These are phyloP conservation scores for Baccha elongata DNA, from an alignment of 2,888 invertebrate species.

Conservation along the genomic window DNA sequence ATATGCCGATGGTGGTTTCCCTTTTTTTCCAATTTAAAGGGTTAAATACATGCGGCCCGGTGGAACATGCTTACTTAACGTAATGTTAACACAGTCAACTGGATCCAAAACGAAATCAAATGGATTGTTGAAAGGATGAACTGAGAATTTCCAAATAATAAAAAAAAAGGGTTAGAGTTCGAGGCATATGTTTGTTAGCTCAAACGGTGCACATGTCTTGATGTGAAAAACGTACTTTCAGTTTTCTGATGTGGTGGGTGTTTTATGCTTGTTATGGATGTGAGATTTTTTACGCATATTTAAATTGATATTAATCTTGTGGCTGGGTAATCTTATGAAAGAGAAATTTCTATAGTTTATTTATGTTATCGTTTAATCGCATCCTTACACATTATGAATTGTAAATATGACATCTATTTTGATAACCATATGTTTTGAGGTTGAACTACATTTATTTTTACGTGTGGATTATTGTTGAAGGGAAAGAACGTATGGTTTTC, in stretches of 20 bases:
- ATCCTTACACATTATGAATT: constrained; percentile 55
- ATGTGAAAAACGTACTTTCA: constrained; percentile 48
- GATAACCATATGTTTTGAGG: constrained; percentile 59
- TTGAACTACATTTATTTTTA: constrained; percentile 9
- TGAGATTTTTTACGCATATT: constrained; percentile 68
- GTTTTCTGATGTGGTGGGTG: constrained; percentile 61
- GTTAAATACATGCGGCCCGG: constrained; percentile 25
- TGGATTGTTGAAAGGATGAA: constrained; percentile 38
- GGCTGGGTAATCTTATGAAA: constrained; percentile 48
- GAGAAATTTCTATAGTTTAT: constrained; percentile 44
- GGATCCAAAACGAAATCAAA: constrained; percentile 47
- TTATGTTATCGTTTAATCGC: constrained; percentile 64
- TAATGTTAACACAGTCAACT: constrained; percentile 47
- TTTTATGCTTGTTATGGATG: constrained; percentile 36
- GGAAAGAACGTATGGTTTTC: too few relatives aligned
- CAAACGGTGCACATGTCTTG: constrained; percentile 59
- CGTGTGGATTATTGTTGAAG: neutral
- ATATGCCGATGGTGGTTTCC: constrained; percentile 57
- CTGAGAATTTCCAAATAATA: neutral
- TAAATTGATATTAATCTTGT: constrained; percentile 69
- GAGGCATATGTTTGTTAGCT: constrained; percentile 67
- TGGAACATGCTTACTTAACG: neutral
- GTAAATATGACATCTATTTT: constrained; percentile 48
- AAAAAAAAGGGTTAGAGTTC: constrained; percentile 39
- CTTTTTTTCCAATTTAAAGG: constrained; percentile 37